Conservation (phyloP, 2,113 vertebrate species). For the Myodes glareolus region DNA sequence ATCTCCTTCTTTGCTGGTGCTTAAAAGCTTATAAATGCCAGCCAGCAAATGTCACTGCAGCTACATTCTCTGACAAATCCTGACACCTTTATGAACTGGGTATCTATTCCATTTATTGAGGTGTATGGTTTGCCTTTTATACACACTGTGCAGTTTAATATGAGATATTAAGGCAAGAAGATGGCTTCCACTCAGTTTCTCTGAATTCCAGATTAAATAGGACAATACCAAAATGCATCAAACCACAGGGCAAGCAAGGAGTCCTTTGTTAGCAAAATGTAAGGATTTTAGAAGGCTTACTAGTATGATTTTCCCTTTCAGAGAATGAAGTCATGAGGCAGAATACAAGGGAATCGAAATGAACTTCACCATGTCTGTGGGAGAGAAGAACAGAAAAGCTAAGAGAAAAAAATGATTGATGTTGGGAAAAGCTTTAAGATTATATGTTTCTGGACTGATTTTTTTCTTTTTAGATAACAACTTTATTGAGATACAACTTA, state of each 20-base stretch:
- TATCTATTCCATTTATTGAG: constrained; percentile 21
- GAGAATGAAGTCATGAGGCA: background rate
- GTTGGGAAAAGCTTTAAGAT: background rate
- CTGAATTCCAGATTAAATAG: background rate
- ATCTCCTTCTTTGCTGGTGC: background rate
- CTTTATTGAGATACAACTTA: background rate
- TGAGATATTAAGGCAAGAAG: background rate
- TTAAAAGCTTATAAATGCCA: constrained; percentile 49
- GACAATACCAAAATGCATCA: background rate
- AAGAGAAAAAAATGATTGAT: background rate
- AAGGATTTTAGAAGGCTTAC: background rate
- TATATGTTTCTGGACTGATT: background rate
- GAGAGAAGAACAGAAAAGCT: background rate
- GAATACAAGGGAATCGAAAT: background rate
- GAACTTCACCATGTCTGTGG: background rate
- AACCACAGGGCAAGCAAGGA: background rate
- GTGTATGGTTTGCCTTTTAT: background rate
- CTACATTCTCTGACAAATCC: background rate
- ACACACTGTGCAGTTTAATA: background rate
- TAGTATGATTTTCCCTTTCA: background rate
- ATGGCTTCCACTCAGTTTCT: background rate
- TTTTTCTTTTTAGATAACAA: background rate
- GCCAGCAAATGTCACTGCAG: constrained; percentile 51
- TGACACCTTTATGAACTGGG: constrained; percentile 56
- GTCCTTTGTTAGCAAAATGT: background rate